These are phyloP conservation scores for Aphelocoma coerulescens DNA, from an alignment of 2,113 vertebrate genomes.

Conservation along the genomic window DNA sequence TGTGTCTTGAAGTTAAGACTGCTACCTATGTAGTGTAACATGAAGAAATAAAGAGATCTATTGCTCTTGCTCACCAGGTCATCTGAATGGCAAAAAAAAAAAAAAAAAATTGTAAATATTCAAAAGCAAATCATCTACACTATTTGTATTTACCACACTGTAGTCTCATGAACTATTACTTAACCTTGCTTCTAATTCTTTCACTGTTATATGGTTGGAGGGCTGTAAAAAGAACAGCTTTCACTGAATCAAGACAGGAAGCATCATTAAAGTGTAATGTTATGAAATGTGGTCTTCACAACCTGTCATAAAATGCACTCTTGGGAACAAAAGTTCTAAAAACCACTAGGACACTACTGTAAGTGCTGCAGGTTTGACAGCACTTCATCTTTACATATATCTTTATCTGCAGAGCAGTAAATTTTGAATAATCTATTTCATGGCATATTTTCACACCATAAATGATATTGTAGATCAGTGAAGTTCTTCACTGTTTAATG, in stretches of 20 bases:
- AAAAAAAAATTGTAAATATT: neutral
- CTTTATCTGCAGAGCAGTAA: neutral
- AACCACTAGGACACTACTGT: neutral
- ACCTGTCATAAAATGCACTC: neutral
- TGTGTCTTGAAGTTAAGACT: neutral
- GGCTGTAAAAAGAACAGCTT: neutral
- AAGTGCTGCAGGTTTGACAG: neutral
- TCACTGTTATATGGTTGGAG: neutral
- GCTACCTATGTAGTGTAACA: neutral
- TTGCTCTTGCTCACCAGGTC: neutral
- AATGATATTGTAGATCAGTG: neutral
- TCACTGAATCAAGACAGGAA: neutral
- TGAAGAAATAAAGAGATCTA: neutral
- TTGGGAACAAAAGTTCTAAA: neutral
- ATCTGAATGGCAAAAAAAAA: neutral
- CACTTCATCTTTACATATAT: rapidly evolving
- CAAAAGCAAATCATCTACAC: neutral
- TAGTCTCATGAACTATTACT: neutral
- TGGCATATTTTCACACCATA: neutral
- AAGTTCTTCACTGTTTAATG: neutral
- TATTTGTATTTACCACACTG: neutral
- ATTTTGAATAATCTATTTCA: neutral
- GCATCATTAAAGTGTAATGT: neutral
- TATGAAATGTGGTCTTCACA: neutral
- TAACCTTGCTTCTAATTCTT: neutral